Evolutionary conservation across 2,113 vertebrate species (phyloP), one percentile per base, ranked within the genome.

Genomic region (Campylorhamphus procurvoides): DNA sequence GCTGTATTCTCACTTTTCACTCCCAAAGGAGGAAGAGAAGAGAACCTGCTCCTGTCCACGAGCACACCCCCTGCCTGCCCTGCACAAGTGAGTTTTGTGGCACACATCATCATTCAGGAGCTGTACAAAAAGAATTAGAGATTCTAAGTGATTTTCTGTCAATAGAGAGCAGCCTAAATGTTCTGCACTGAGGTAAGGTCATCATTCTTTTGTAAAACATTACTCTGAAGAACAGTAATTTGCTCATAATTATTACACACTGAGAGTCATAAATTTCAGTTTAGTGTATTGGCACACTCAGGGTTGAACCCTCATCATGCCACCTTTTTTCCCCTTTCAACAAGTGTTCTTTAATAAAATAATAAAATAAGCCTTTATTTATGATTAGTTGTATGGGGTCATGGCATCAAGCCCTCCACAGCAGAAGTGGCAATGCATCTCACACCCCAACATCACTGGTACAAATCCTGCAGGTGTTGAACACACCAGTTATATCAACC

Each of bases 71-170:
- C 42, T 16, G 9, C 3, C 2, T 37, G 22, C 33, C 71, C 6
- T 8, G 29, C 15, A 44, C 20, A 20, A 4, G 10, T 2, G 15
- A 20, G 76, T 77, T 87, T 74, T 53, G 76, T 50, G 87, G 52
- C 62, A 76, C 40, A 68, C 46, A 93, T 80, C 60, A 18, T 64
- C 87, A 94, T 84, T 88, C 88, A 97, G 95, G 96, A 96, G 68
- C 58, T 95, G 29, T 56, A 91, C 52, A 96, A 95, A 97, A 96
- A 95, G 92, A 94, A 97, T 96, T 96, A 72, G 94, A 97, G 91
- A 88, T 46, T 96, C 68, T 87, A 94, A 96, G 8, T 86, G 90
- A 96, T 96, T 97, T 97, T 97, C 82, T 93, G 76, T 95, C 90
- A 91, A 96, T 72, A 96, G 24, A 95, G 75, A 82, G 68, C 64